A percentile compares a stretch with the other conserved stretches of the same genome.
phyloP scores from a whole-genome alignment of 2,888 invertebrate species.

The Ornithoptera priamus region DNA sequence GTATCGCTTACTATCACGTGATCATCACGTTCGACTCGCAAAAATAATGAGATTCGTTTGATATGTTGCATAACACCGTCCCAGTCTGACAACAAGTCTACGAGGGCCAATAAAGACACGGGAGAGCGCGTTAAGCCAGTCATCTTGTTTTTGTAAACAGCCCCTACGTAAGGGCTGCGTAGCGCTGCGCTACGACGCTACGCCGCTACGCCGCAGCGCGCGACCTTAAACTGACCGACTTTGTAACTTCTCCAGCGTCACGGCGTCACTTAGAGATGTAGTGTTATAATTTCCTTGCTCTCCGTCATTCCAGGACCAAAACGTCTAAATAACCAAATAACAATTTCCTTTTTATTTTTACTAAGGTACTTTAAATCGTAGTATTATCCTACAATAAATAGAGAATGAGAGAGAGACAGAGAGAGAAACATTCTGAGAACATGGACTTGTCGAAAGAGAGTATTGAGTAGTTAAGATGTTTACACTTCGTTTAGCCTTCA shows the following conservation, averaged over 20 bases:
- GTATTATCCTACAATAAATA: no score
- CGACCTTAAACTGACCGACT: slow-evolving; percentile 26
- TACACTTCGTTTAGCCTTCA: no score
- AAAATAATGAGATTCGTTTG: neutral
- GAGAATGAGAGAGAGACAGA: no score
- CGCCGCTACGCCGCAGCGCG: slow-evolving; percentile 29
- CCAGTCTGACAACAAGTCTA: slow-evolving; percentile 59
- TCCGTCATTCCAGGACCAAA: neutral
- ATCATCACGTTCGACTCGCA: no score
- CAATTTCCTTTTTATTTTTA: no score
- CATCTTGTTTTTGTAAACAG: slow-evolving; percentile 76
- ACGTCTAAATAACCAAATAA: no score
- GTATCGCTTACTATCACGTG: no score
- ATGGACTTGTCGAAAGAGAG: no score
- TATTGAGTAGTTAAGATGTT: no score
- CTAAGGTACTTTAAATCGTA: no score
- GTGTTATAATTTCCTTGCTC: neutral
- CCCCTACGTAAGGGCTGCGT: slow-evolving; percentile 47
- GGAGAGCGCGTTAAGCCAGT: slow-evolving; percentile 66
- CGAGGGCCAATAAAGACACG: slow-evolving; percentile 66
- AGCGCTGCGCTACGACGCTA: slow-evolving; percentile 39
- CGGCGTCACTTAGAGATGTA: neutral
- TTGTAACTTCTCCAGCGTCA: slow-evolving; percentile 9
- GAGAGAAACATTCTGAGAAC: no score
- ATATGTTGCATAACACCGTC: slow-evolving; percentile 41